These are phyloP conservation scores for Ophion costatus DNA, from an alignment of 2,888 invertebrate species.

Conservation along the genomic window DNA sequence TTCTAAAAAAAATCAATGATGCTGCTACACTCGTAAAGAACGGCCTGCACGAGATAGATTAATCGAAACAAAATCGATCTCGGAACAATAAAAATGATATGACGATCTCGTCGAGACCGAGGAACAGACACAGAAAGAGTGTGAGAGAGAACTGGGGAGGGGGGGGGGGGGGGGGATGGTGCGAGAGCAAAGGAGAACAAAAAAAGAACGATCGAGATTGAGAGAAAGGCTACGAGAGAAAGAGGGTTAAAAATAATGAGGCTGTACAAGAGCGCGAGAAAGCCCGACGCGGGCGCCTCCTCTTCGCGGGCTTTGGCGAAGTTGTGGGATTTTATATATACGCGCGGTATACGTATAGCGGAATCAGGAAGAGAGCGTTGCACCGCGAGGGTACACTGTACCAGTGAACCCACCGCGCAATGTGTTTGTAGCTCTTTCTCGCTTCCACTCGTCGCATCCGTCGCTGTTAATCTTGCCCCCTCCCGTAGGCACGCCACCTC, in stretches of 20 bases:
- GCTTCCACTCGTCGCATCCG: slow-evolving; percentile 54
- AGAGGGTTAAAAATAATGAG: slow-evolving; percentile 52
- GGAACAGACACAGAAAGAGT: no score
- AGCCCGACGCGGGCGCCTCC: slow-evolving; percentile 36
- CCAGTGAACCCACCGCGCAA: slow-evolving; percentile 80
- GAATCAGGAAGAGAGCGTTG: slow-evolving; percentile 82
- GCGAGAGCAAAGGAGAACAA: background rate
- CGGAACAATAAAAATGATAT: background rate
- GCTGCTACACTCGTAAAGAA: background rate
- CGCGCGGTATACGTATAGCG: slow-evolving; percentile 65
- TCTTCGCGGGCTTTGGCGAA: slow-evolving; percentile 26
- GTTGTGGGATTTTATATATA: slow-evolving; percentile 27
- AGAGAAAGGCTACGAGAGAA: slow-evolving; percentile 8
- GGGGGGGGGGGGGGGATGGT: background rate
- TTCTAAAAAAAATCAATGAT: background rate
- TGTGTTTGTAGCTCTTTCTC: slow-evolving; percentile 66
- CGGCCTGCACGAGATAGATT: background rate
- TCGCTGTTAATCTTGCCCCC: slow-evolving; percentile 50
- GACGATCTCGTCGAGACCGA: background rate
- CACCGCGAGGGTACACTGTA: slow-evolving; percentile 82
- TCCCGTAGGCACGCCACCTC: slow-evolving; percentile 33
- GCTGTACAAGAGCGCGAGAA: slow-evolving; percentile 36
- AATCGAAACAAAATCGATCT: slow-evolving; percentile 8
- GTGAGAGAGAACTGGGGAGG: slow-evolving; percentile 17
- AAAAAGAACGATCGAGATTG: background rate